Percentiles rank a stretch among this genome's conserved stretches.
phyloP scores from a whole-genome alignment of 2,888 invertebrate genomes.

The Meganola albula region DNA sequence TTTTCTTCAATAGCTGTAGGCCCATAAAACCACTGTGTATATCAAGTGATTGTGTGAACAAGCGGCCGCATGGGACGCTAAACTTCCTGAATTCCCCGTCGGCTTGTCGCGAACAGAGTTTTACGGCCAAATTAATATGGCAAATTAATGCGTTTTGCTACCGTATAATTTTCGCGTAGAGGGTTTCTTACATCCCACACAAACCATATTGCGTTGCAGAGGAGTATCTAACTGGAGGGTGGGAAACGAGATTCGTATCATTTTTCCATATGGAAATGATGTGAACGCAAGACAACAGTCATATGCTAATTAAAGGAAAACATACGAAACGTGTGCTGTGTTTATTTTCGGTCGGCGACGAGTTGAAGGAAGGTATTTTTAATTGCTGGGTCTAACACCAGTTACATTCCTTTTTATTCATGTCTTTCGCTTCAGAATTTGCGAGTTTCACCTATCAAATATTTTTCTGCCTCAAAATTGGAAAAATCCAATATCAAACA shows the following conservation, averaged over 20 bases:
- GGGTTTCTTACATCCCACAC: constrained; percentile 56
- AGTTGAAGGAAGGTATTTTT: constrained; percentile 39
- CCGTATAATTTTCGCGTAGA: constrained; percentile 73
- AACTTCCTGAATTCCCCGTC: constrained; percentile 69
- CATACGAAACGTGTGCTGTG: constrained; percentile 54
- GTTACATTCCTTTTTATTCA: too few relatives aligned
- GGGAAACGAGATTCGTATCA: constrained; percentile 55
- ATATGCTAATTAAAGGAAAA: constrained; percentile 77
- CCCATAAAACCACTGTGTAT: constrained; percentile 51
- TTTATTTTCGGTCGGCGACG: constrained; percentile 62
- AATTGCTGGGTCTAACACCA: constrained; percentile 19
- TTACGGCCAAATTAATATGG: constrained; percentile 79
- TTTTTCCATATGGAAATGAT: constrained; percentile 77
- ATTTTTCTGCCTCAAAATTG: too few relatives aligned
- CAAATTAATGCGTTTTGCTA: constrained; percentile 75
- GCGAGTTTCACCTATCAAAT: too few relatives aligned
- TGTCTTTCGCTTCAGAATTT: too few relatives aligned
- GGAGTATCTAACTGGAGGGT: constrained; percentile 33
- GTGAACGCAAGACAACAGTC: constrained; percentile 72
- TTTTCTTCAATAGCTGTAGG: constrained; percentile 55
- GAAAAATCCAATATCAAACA: too few relatives aligned
- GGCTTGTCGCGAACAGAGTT: constrained; percentile 75
- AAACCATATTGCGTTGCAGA: constrained; percentile 37
- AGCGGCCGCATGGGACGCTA: constrained; percentile 67
- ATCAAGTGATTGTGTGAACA: constrained; percentile 69